A percentile compares a stretch with the other conserved stretches of the same genome.
Evolutionary conservation across 2,888 invertebrate species (phyloP).

Genomic region (Neoaliturus tenellus): DNA sequence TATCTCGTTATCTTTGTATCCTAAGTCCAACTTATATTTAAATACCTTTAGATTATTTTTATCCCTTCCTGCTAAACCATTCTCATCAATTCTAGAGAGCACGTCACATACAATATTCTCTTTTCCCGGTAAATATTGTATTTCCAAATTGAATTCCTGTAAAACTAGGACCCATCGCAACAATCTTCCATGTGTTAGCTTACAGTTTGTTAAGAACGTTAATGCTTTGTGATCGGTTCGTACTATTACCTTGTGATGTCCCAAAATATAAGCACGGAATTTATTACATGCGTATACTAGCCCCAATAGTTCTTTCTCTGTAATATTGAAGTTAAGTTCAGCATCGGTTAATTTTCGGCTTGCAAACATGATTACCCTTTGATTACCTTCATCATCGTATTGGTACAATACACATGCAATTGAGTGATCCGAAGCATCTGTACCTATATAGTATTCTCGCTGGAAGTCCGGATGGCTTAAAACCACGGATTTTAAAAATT

Average conservation of each 20-base stretch:
- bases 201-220: conserved; percentile 32
- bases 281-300: not conserved
- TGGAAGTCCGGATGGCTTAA: too few relatives aligned
- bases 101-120: conserved; percentile 19
- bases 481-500: too few relatives aligned
- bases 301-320: not conserved
- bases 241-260: not conserved
- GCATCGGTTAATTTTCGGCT: not conserved
- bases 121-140: too few relatives aligned
- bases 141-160: too few relatives aligned
- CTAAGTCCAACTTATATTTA: too few relatives aligned
- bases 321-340: not conserved
- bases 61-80: too few relatives aligned
- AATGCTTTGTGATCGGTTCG: conserved; percentile 26
- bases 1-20: not conserved
- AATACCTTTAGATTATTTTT: too few relatives aligned
- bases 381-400: not conserved
- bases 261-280: conserved; percentile 14
- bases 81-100: not conserved
- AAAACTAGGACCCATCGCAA: too few relatives aligned
- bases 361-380: not conserved
- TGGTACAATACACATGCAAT: not conserved
- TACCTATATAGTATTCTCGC: too few relatives aligned
- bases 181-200: conserved; percentile 30
- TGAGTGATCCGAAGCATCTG: too few relatives aligned